Evolutionary conservation across 1,140 invertebrate species (phyloP).

Genomic region (Trichoplusia ni): DNA sequence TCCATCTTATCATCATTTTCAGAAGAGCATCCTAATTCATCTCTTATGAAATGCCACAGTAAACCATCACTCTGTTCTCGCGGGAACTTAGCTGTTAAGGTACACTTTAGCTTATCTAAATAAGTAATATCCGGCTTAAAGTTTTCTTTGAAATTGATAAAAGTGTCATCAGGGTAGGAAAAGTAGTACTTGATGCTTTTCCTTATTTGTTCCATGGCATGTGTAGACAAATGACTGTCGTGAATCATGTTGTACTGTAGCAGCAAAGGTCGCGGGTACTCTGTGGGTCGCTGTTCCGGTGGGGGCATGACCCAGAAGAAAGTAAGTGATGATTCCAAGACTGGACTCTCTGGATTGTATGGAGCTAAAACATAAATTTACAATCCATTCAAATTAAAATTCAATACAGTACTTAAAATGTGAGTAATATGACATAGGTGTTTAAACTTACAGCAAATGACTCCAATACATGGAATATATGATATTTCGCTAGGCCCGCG

Average conservation of each 20-base stretch:
- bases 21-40: conserved; percentile 81
- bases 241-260: conserved; percentile 92
- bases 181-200: conserved; percentile 92
- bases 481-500: conserved; percentile 93
- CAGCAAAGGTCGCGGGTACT: conserved; percentile 95
- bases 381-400: conserved; percentile 1
- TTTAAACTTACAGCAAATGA: conserved; percentile 90
- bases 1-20: conserved; percentile 82
- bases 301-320: conserved; percentile 98
- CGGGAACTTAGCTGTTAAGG: conserved; percentile 85
- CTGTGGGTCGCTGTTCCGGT: conserved; percentile 93
- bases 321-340: conserved; percentile 90
- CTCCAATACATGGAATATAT: conserved; percentile 95
- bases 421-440: background rate
- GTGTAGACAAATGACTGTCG: conserved; percentile 91
- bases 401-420: background rate
- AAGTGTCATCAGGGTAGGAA: conserved; percentile 86
- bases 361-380: conserved; percentile 85
- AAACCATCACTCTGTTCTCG: conserved; percentile 85
- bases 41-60: conserved; percentile 84
- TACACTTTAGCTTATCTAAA: conserved; percentile 89
- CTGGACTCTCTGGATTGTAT: conserved; percentile 90
- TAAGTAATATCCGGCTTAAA: conserved; percentile 89
- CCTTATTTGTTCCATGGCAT: conserved; percentile 93
- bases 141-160: conserved; percentile 89